Base-by-base conservation (phyloP, 2,888 invertebrate species). In the Hirtodrosophila trivittata region DNA sequence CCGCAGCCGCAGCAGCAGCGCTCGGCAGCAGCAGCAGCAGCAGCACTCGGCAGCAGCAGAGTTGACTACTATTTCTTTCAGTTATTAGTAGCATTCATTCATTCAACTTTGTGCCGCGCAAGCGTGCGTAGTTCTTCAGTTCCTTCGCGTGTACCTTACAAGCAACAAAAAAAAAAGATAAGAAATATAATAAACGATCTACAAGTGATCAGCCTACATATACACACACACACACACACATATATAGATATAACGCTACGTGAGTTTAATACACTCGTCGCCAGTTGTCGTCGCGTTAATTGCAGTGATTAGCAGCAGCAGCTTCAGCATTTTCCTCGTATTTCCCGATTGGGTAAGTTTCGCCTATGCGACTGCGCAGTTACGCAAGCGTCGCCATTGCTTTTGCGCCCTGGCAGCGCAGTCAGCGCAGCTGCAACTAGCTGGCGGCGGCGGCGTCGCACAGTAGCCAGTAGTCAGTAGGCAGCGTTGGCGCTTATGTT, bases 61-160 rank as follows among this genome's bases (percentile, higher is more conserved):
- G 84, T 60, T 83, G 82, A 86, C 82, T 82, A 82, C 86, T 82
- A 82, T 82, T 82, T 82, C 82, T 82, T 80, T 80, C 82, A 82
- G 86, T 82, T 82, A 82, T 82, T 82, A 85, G 81, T 82, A 85
- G 80, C 81, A 83, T 82, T 82, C 82, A 82, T 82, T 82, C 82
- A 82, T 82, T 82, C 82, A 82, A 82, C 86, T 86, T 82, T 82
- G 82, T 82, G 86, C 82, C 82, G 82, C 86, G 84, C 82, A 86
- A 82, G 81, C 81, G 82, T 82, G 86, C 82, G 82, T 82, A 82
- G 84, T 84, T 80, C 82, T 84, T 83, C 84, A 77, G 78, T 82
- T 82, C 86, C 82, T 82, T 86, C 86, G 82, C 86, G 82, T 70
- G 83, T 85, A 82, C 83, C 83, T 69, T 67, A 42, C 41, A 65